phyloP scores from a whole-genome alignment of 1,140 invertebrate genomes.

The Leptopilina clavipes region DNA sequence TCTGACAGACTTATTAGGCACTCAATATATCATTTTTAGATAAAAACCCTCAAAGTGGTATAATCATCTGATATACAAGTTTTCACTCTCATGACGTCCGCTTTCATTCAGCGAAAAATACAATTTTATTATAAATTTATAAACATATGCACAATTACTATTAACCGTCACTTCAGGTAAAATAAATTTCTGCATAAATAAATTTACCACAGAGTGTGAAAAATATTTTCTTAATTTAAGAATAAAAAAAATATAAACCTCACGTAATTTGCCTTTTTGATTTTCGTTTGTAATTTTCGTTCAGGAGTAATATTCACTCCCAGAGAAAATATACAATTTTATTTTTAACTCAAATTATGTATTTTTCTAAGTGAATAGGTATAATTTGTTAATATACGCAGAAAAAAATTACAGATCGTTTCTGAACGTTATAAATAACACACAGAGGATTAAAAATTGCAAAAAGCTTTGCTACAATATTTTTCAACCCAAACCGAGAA shows the following conservation, averaged over 20 bases:
- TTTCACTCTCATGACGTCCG: neutral
- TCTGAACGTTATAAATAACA: neutral
- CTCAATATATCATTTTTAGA: conserved; percentile 16
- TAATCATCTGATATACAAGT: neutral
- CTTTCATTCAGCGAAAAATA: neutral
- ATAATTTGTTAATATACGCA: no score
- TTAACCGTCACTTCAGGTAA: neutral
- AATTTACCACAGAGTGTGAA: neutral
- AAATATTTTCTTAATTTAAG: neutral
- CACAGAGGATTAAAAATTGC: neutral
- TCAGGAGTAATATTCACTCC: no score
- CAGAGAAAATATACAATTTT: no score
- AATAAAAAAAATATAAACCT: no score
- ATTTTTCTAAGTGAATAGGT: no score
- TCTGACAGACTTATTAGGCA: conserved; percentile 26
- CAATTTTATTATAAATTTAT: neutral
- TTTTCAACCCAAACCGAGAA: neutral
- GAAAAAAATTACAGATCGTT: no score
- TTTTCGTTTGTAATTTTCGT: no score
- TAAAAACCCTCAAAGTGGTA: neutral
- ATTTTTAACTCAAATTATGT: no score
- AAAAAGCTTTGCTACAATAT: neutral
- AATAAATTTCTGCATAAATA: neutral
- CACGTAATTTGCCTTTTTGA: no score
- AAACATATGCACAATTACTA: neutral